Conservation (phyloP, 1,140 invertebrate genomes). For the Orchestia grillus region DNA sequence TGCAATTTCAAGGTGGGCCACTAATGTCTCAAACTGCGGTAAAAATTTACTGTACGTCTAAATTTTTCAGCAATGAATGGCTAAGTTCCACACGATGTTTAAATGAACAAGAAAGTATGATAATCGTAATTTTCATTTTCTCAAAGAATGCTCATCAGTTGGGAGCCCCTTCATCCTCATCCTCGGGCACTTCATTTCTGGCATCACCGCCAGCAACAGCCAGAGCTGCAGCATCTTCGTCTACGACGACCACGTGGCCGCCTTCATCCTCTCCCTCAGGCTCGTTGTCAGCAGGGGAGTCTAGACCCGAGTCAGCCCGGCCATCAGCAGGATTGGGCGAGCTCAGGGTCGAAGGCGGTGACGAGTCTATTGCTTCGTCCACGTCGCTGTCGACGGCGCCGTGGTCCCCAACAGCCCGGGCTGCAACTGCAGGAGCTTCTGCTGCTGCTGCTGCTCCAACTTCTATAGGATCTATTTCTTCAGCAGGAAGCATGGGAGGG, state of each 20-base stretch:
- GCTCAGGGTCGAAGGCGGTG: constrained; percentile 15
- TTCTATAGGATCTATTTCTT: too few species aligned
- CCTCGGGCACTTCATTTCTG: neutral
- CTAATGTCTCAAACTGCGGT: too few species aligned
- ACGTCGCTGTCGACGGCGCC: constrained; percentile 39
- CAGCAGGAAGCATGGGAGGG: neutral
- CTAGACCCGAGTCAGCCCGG: constrained; percentile 10
- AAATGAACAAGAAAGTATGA: neutral
- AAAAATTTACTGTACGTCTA: too few species aligned
- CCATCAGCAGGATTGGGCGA: constrained; percentile 27
- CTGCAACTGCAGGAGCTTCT: constrained; percentile 27
- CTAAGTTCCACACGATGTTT: neutral
- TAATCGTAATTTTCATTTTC: neutral
- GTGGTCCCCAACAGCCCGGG: neutral
- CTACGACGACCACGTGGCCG: constrained; percentile 26
- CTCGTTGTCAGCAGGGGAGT: constrained; percentile 13
- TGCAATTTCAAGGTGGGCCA: too few species aligned
- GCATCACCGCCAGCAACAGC: constrained; percentile 2
- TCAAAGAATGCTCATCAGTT: neutral
- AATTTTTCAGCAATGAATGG: too few species aligned
- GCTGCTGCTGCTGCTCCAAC: neutral
- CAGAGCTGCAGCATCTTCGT: neutral
- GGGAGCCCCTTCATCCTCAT: neutral
- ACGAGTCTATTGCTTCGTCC: constrained; percentile 47
- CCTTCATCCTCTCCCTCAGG: constrained; percentile 42